Conservation (phyloP, 1,140 invertebrate species). For the Drosophila sp. region DNA sequence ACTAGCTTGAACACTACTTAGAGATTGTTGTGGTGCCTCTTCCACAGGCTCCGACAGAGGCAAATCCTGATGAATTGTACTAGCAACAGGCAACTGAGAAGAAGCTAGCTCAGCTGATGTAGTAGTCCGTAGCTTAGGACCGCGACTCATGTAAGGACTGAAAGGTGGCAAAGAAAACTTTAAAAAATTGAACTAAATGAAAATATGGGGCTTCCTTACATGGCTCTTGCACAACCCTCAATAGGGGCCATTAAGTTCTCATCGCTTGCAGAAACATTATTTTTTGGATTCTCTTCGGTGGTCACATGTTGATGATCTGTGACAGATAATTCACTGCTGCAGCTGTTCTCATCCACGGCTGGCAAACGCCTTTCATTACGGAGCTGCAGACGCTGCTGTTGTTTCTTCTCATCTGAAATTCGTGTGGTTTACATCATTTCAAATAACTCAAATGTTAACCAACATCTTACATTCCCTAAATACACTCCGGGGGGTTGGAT, state of each 20-base stretch:
- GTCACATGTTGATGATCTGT: constrained; percentile 43
- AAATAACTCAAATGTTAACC: too few relatives aligned
- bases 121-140: constrained; percentile 39
- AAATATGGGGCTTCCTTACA: constrained; percentile 41
- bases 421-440: not conserved
- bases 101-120: not conserved
- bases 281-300: constrained; percentile 21
- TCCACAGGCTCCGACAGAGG: not conserved
- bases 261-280: constrained; percentile 19
- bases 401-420: constrained; percentile 59
- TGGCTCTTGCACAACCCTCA: constrained; percentile 68
- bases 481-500: constrained; percentile 86
- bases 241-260: not conserved
- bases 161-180: not conserved
- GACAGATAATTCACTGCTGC: constrained; percentile 58
- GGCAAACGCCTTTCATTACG: constrained; percentile 51
- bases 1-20: constrained; percentile 73
- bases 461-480: constrained; percentile 84
- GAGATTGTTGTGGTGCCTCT: constrained; percentile 33
- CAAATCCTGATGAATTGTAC: constrained; percentile 10
- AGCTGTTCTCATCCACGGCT: constrained; percentile 57
- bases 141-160: constrained; percentile 77
- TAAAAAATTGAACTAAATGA: not conserved
- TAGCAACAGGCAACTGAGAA: not conserved
- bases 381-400: constrained; percentile 51